Evolutionary conservation across 1,140 invertebrate species (phyloP).

Genomic region (Heliconius hermathena): DNA sequence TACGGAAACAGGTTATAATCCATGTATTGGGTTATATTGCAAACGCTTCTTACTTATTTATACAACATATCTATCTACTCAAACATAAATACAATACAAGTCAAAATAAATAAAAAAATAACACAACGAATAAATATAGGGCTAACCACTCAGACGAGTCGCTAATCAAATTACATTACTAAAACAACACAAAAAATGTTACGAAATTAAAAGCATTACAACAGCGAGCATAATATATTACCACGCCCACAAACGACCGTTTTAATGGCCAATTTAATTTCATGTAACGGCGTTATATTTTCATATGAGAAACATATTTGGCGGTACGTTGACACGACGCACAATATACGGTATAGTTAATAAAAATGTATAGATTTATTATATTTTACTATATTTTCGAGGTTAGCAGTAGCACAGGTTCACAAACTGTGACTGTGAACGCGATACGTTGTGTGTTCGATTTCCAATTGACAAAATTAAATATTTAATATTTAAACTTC

Average conservation of each 20-base stretch:
- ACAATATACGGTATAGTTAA: conserved; percentile 19
- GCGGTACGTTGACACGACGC: conserved; percentile 30
- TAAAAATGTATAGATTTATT: conserved; percentile 50
- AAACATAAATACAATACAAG: background rate
- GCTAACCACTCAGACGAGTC: background rate
- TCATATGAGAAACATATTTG: conserved; percentile 39
- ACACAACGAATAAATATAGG: background rate
- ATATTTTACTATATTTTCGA: conserved; percentile 15
- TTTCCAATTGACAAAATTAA: too few relatives aligned
- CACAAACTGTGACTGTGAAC: too few relatives aligned
- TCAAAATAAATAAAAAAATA: too few relatives aligned
- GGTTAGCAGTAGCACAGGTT: too few relatives aligned
- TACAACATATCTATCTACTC: background rate
- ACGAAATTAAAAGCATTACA: conserved; percentile 35
- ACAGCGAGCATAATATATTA: conserved; percentile 30
- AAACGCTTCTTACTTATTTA: too few relatives aligned
- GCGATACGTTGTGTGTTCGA: too few relatives aligned
- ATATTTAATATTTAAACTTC: too few relatives aligned
- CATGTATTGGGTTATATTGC: too few relatives aligned
- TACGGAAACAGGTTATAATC: too few relatives aligned
- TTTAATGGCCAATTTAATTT: conserved; percentile 42
- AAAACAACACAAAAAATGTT: conserved; percentile 10
- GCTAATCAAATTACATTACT: conserved; percentile 6
- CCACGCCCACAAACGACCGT: conserved; percentile 31
- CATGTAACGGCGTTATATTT: conserved; percentile 42